Base-by-base conservation (phyloP, 2,113 vertebrate genomes). In the Falco punctatus region DNA sequence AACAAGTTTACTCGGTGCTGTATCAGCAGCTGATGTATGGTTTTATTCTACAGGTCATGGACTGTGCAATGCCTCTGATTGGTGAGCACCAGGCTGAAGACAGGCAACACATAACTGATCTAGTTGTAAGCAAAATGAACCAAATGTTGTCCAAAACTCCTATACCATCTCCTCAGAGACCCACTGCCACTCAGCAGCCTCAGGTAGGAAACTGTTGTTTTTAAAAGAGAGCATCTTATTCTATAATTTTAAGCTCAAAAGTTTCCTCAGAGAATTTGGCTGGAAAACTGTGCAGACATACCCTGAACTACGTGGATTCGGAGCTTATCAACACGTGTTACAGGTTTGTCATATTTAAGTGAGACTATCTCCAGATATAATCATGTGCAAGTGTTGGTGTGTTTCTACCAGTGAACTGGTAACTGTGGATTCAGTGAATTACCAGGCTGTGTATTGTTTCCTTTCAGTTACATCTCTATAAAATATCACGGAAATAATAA, bases 21-120 rank as follows among this genome's bases (percentile, higher is more conserved):
- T 33, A 4, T 64, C 83, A 32, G 15, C 17, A 51, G 72, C 72
- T 95, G 89, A 88, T 16, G n/a, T 23, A 8, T 30, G 73, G 51
- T 51, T 92, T 71, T 69, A 1, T 87, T 79, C 82, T 77, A 26
- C 96, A 99, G 99, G 99, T 99, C 88, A 99, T 99, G 98, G 99
- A 99, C 88, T 99, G 99, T 57, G 99, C 99, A 46, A 99, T 99
- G 99, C 99, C 99, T 52, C 97, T 99, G 95, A 99, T 99, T 7
- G 99, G 99, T 18, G 99, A 99, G 82, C 99, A 99, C 97, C 99
- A 99, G 96, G 96, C 96, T 8, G 99, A 99, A 81, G 99, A 99
- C 97, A 98, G 98, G 82, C 99, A 99, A 94, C 98, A 99, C 79
- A 99, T 99, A 94, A 98, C 99, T 5, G 99, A 99, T 11, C 97